Evolutionary conservation across 2,888 invertebrate species (phyloP).

Genomic region (Trichopoda pennipes): DNA sequence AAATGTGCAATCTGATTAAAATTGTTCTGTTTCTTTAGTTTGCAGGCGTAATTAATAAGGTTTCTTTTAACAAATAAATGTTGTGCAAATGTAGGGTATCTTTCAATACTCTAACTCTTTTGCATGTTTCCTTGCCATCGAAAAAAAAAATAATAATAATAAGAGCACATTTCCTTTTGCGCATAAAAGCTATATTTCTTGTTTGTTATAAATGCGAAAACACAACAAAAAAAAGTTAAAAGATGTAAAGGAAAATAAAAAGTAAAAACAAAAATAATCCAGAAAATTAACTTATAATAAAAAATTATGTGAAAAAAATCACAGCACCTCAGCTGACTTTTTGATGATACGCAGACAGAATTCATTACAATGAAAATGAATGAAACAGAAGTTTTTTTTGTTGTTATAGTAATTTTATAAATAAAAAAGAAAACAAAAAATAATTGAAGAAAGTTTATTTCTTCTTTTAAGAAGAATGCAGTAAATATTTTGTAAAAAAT

Average conservation of each 20-base stretch:
- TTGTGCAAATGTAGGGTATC: no score
- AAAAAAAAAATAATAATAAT: background rate
- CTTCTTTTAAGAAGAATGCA: slow-evolving; percentile 9
- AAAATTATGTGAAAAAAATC: slow-evolving; percentile 71
- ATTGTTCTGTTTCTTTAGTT: no score
- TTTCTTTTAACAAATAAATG: no score
- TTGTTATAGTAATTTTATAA: slow-evolving; percentile 21
- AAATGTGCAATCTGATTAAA: no score
- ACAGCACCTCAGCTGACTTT: slow-evolving; percentile 71
- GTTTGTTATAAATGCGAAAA: slow-evolving; percentile 11
- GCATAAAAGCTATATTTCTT: slow-evolving; percentile 20
- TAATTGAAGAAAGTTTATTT: slow-evolving; percentile 3
- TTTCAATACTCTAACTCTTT: background rate
- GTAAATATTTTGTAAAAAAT: slow-evolving; percentile 40
- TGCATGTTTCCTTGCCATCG: background rate
- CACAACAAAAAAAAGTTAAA: slow-evolving; percentile 4
- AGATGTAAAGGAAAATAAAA: background rate
- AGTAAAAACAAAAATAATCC: slow-evolving; percentile 28
- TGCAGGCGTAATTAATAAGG: no score
- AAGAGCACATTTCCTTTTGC: background rate
- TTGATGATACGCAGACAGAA: slow-evolving; percentile 72
- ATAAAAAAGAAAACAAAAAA: background rate
- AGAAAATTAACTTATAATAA: slow-evolving; percentile 69
- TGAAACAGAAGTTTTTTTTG: slow-evolving; percentile 7
- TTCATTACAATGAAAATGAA: slow-evolving; percentile 69